Evolutionary conservation across 2,888 invertebrate species (phyloP).

Genomic region (Cremastinae sp.): DNA sequence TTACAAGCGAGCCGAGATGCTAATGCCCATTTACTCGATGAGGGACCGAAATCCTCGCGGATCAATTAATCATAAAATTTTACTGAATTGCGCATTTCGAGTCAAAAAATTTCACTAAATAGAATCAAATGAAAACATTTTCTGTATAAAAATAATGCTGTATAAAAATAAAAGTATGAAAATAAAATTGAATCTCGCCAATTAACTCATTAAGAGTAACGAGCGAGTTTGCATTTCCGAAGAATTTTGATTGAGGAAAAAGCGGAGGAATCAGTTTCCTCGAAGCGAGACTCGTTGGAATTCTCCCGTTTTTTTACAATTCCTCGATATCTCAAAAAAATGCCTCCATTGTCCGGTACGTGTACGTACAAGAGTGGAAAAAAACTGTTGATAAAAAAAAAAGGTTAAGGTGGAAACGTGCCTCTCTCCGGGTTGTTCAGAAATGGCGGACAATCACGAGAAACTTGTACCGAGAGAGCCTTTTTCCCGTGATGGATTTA

Average conservation of each 20-base stretch:
- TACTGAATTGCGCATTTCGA: background rate
- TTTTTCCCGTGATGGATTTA: constrained; percentile 55
- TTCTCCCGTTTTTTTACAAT: background rate
- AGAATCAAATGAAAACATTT: background rate
- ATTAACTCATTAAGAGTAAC: too few species aligned
- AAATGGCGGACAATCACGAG: constrained; percentile 40
- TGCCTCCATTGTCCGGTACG: background rate
- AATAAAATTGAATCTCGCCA: too few species aligned
- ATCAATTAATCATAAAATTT: constrained; percentile 26
- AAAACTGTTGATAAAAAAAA: background rate
- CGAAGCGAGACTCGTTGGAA: background rate
- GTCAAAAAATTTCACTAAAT: background rate
- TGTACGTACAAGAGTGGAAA: background rate
- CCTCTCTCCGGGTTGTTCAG: background rate
- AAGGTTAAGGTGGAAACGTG: background rate
- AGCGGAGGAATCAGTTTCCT: too few species aligned
- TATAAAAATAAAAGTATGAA: too few species aligned
- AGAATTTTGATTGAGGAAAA: too few species aligned
- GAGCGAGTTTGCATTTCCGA: too few species aligned
- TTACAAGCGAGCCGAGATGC: constrained; percentile 15
- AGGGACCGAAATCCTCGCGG: background rate
- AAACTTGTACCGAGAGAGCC: constrained; percentile 44
- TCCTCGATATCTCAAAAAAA: background rate
- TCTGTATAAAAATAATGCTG: too few species aligned
- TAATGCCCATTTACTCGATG: constrained; percentile 14